These are phyloP conservation scores for Aeoliscus strigatus DNA, from an alignment of 2,797 vertebrate genomes.

Conservation along the genomic window DNA sequence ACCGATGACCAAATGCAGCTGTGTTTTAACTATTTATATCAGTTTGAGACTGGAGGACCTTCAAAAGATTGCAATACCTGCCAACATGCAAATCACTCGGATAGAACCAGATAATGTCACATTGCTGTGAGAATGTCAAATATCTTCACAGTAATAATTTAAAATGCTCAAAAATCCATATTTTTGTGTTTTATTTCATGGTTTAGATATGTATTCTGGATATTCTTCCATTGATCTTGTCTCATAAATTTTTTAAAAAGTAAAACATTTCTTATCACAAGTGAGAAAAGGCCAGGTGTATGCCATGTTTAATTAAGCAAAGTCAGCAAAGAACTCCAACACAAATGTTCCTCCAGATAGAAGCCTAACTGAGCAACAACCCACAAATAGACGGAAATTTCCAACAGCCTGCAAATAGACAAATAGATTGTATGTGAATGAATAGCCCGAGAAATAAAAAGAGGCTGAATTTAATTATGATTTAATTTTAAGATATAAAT, in stretches of 20 bases:
- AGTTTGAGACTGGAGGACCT: conserved; percentile 19
- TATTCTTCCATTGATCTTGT: not conserved
- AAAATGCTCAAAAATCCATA: not conserved
- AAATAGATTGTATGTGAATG: no score
- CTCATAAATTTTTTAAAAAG: not conserved
- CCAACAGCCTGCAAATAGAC: not conserved
- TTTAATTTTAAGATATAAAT: no score
- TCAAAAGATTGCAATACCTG: conserved; percentile 22
- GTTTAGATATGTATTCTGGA: no score
- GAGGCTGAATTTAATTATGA: no score
- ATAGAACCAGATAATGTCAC: conserved; percentile 1
- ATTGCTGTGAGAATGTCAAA: no score
- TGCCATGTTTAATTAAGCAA: conserved; percentile 1
- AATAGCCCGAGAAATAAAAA: no score
- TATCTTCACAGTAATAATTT: not conserved
- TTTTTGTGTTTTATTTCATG: no score
- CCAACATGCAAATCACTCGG: conserved; percentile 15
- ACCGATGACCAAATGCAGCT: not conserved
- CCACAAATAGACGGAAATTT: conserved; percentile 5
- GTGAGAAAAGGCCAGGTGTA: conserved; percentile 49
- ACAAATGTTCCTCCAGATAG: conserved; percentile 32
- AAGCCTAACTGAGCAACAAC: not conserved
- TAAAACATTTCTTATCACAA: conserved; percentile 12
- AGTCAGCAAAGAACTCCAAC: conserved; percentile 1
- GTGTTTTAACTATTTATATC: conserved; percentile 49